phyloP scores from a whole-genome alignment of 2,888 invertebrate species.

The Carterocephalus palaemon region DNA sequence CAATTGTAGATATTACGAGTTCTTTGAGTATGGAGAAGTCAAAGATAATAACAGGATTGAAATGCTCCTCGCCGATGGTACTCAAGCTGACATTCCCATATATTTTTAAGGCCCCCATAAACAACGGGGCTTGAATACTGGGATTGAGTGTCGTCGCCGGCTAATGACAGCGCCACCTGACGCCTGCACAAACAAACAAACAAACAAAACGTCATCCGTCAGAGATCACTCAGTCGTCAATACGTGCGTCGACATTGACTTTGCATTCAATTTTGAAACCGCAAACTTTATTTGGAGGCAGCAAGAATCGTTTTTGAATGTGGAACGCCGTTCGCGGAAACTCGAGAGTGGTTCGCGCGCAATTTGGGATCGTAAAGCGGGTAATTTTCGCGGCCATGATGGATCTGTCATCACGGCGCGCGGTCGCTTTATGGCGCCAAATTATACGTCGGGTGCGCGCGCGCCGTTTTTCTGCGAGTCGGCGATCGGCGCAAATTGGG shows the following conservation, averaged over 20 bases:
- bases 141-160: not conserved
- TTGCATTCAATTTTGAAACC: no score
- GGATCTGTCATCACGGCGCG: conserved; percentile 47
- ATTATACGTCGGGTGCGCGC: conserved; percentile 40
- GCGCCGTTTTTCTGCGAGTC: conserved; percentile 27
- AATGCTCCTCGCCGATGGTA: no score
- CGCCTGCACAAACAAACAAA: conserved; percentile 27
- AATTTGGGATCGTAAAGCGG: conserved; percentile 45
- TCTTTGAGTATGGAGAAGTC: no score
- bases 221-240: conserved; percentile 35
- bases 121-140: no score
- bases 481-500: conserved; percentile 26
- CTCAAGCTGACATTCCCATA: no score
- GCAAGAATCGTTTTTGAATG: conserved; percentile 29
- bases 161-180: conserved; percentile 6
- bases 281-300: no score
- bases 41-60: no score
- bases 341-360: conserved; percentile 26
- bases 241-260: no score
- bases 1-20: no score
- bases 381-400: conserved; percentile 38
- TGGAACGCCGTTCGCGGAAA: not conserved
- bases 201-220: conserved; percentile 34
- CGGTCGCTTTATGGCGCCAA: conserved; percentile 48
- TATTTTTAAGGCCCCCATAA: no score